Conservation (phyloP, 2,113 vertebrate species). For the Orcinus orca region DNA sequence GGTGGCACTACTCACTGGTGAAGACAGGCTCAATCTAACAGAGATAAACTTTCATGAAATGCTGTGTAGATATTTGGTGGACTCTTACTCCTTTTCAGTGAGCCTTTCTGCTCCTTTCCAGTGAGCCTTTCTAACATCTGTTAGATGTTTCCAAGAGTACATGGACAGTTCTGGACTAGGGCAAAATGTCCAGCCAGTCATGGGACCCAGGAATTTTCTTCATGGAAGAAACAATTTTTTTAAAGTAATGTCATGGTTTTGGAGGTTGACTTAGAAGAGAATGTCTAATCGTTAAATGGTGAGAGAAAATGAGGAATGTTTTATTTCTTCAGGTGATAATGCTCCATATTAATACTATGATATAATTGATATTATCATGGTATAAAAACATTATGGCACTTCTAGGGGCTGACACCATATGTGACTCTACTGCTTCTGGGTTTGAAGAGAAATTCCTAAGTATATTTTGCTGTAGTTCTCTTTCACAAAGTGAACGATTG, state of each 20-base stretch:
- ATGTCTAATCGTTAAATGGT: fast-evolving
- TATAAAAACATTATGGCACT: background rate
- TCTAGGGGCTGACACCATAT: background rate
- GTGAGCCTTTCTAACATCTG: too few species aligned
- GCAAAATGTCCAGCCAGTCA: too few species aligned
- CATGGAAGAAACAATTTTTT: background rate
- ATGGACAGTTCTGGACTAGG: fast-evolving
- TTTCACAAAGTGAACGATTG: background rate
- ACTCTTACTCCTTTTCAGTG: background rate
- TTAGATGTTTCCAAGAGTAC: background rate
- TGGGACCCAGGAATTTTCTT: background rate
- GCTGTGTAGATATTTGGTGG: background rate
- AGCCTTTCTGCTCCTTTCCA: background rate
- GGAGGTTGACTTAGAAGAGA: background rate
- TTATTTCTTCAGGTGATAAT: background rate
- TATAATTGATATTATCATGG: too few species aligned
- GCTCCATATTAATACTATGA: background rate
- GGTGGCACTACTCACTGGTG: background rate
- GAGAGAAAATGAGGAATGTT: background rate
- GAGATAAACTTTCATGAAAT: fast-evolving
- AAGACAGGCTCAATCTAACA: background rate
- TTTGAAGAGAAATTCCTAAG: background rate
- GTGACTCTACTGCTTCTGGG: background rate
- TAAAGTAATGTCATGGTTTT: background rate
- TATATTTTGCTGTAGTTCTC: background rate